A percentile compares a stretch with the other conserved stretches of the same genome.
phyloP scores from a whole-genome alignment of 2,113 vertebrate species.

The Caranx ignobilis region DNA sequence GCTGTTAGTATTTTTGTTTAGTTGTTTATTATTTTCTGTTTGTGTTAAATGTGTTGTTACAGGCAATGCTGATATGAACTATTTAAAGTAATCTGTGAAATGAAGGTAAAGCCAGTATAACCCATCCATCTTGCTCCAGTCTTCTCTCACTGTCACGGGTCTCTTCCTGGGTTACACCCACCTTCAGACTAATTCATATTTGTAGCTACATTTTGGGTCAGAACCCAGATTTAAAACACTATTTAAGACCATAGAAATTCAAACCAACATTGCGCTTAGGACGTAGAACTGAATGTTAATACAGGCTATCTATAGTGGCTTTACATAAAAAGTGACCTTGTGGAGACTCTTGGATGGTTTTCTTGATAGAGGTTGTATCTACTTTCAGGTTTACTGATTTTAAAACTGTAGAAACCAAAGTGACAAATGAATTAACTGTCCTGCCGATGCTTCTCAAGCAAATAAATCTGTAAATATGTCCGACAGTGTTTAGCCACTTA shows the following conservation, averaged over 20 bases:
- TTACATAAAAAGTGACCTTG: slow-evolving; percentile 10
- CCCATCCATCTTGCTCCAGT: slow-evolving; percentile 17
- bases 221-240: slow-evolving; percentile 6
- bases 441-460: background rate
- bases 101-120: slow-evolving; percentile 74
- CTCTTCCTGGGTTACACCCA: background rate
- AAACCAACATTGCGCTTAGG: background rate
- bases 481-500: slow-evolving; percentile 6
- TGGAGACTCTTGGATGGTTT: background rate
- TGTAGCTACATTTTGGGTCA: background rate
- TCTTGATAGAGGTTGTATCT: background rate
- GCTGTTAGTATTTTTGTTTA: slow-evolving; percentile 66
- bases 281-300: background rate
- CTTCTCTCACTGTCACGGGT: background rate
- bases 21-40: slow-evolving; percentile 60
- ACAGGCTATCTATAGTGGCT: background rate
- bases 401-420: background rate
- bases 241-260: background rate
- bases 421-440: background rate
- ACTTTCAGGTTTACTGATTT: background rate
- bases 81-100: slow-evolving; percentile 83
- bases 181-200: background rate
- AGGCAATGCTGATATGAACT: slow-evolving; percentile 71
- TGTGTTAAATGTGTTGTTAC: slow-evolving; percentile 60
- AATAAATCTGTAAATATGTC: background rate